phyloP scores from a whole-genome alignment of 1,140 invertebrate genomes.

The Drosophila virilis region DNA sequence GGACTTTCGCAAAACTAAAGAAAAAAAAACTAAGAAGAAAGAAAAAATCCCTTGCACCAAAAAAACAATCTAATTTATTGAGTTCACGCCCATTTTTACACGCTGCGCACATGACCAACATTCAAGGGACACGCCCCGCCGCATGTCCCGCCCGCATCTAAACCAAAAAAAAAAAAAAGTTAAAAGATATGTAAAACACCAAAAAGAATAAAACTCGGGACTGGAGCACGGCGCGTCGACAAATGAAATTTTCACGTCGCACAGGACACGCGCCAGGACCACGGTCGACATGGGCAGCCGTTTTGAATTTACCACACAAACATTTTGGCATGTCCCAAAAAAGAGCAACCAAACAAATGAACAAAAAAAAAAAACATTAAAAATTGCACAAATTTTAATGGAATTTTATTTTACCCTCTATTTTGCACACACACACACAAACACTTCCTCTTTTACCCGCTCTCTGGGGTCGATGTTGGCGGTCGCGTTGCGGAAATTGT shows the following conservation, averaged over 20 bases:
- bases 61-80: conserved; percentile 77
- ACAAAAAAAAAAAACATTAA: conserved; percentile 66
- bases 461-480: conserved; percentile 49
- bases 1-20: conserved; percentile 13
- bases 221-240: conserved; percentile 40
- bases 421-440: background rate
- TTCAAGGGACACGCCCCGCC: conserved; percentile 18
- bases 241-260: conserved; percentile 77
- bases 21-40: conserved; percentile 22
- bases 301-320: conserved; percentile 73
- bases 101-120: conserved; percentile 55
- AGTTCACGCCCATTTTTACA: conserved; percentile 74
- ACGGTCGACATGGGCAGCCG: conserved; percentile 37
- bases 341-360: conserved; percentile 18
- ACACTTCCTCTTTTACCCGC: background rate
- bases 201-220: conserved; percentile 48
- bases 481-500: conserved; percentile 70
- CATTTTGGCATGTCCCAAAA: conserved; percentile 55
- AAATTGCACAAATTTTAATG: conserved; percentile 81
- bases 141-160: conserved; percentile 49
- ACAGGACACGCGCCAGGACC: conserved; percentile 58
- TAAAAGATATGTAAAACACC: conserved; percentile 49
- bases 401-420: conserved; percentile 63
- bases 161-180: conserved; percentile 37
- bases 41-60: conserved; percentile 6